Percentiles rank a stretch among this genome's conserved stretches.
These are phyloP conservation scores for Catharus minimus DNA, from an alignment of 2,113 vertebrate genomes.

Conservation along the genomic window DNA sequence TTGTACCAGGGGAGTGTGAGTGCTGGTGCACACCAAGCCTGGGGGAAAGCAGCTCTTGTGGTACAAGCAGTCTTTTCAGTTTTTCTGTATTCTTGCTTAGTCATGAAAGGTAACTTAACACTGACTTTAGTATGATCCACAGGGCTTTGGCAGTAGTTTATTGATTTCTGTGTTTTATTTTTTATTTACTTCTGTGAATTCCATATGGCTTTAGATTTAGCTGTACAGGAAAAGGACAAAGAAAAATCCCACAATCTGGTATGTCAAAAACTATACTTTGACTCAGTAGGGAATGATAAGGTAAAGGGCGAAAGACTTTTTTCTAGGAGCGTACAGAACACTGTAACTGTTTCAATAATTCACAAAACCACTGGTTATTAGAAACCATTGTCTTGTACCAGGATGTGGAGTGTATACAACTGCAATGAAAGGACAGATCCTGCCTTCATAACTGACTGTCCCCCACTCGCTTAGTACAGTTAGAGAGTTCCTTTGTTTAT, in stretches of 20 bases:
- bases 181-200: constrained; percentile 63
- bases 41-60: not conserved
- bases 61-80: not conserved
- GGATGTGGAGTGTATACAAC: not conserved
- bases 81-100: constrained; percentile 42
- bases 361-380: not conserved
- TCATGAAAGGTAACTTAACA: constrained; percentile 50
- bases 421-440: not conserved
- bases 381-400: not conserved
- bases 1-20: not conserved
- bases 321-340: not conserved
- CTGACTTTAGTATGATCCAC: not conserved
- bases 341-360: constrained; percentile 43
- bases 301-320: constrained; percentile 6
- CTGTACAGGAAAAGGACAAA: constrained; percentile 47
- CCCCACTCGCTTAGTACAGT: not conserved
- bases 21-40: not conserved
- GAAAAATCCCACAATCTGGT: constrained; percentile 27
- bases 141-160: constrained; percentile 46
- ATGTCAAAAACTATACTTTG: constrained; percentile 33
- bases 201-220: constrained; percentile 42
- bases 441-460: not conserved
- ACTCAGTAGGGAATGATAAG: constrained; percentile 26
- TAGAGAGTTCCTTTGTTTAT: not conserved
- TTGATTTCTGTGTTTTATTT: constrained; percentile 62